phyloP scores from a whole-genome alignment of 2,113 vertebrate species.

The Tenrec ecaudatus region DNA sequence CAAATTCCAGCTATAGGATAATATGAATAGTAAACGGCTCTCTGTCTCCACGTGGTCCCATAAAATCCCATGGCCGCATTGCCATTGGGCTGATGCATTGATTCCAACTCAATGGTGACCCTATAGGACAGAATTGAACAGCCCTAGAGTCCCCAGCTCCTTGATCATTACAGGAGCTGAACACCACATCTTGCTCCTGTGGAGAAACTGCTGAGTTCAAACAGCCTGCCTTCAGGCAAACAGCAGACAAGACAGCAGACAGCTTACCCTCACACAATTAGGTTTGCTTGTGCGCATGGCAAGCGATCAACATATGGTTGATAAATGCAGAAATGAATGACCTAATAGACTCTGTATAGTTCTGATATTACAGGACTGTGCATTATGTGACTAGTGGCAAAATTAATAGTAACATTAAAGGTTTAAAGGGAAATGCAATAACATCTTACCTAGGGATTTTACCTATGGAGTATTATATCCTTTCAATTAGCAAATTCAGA shows the following conservation, averaged over 20 bases:
- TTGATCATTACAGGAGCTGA: background rate
- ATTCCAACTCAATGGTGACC: background rate
- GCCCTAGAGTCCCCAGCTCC: background rate
- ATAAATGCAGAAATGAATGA: background rate
- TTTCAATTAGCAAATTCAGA: slow-evolving; percentile 57
- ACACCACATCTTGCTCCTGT: background rate
- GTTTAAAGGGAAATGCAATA: slow-evolving; percentile 45
- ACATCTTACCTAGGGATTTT: background rate
- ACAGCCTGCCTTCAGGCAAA: background rate
- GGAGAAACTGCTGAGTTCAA: background rate
- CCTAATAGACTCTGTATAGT: background rate
- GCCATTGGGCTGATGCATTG: background rate
- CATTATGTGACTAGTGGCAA: background rate
- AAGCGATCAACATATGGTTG: background rate
- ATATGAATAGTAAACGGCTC: too few relatives aligned
- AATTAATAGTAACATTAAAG: slow-evolving; percentile 30
- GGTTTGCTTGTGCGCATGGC: background rate
- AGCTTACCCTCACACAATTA: background rate
- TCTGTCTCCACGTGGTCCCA: background rate
- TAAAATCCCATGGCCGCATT: background rate
- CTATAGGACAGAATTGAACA: background rate
- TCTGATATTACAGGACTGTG: background rate
- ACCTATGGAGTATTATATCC: background rate
- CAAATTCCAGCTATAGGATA: too few relatives aligned
- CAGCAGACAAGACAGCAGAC: background rate